These are phyloP conservation scores for Argyrosomus regius DNA, from an alignment of 2,797 vertebrate genomes.

Conservation along the genomic window DNA sequence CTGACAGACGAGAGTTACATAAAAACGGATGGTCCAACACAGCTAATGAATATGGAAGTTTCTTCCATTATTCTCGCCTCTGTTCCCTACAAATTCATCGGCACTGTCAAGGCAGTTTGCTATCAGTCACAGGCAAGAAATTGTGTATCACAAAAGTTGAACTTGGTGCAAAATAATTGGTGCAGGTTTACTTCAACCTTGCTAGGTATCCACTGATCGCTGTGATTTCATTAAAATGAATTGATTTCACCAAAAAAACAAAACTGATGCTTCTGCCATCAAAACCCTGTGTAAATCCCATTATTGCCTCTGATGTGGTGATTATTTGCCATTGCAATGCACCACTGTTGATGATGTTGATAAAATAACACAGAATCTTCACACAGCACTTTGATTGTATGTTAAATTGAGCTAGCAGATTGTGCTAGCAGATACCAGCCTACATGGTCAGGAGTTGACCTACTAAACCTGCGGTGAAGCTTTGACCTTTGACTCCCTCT, in stretches of 20 bases:
- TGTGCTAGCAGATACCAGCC: conserved; percentile 4
- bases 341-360: not conserved
- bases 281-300: not conserved
- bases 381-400: not conserved
- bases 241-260: not conserved
- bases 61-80: not conserved
- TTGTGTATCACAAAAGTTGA: not conserved
- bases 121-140: not conserved
- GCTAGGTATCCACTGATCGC: too few species aligned
- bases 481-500: conserved; percentile 47
- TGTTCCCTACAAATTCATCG: not conserved
- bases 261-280: not conserved
- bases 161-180: not conserved
- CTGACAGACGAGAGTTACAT: not conserved
- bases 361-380: not conserved
- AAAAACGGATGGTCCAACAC: not conserved
- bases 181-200: not conserved
- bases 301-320: not conserved
- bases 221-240: not conserved
- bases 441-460: conserved; percentile 38
- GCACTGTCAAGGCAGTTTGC: not conserved
- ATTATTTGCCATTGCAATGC: not conserved
- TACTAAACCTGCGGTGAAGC: conserved; percentile 31
- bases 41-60: not conserved
- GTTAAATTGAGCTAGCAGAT: not conserved